Conservation (phyloP, 2,113 vertebrate species). For the Malaclemys terrapin region DNA sequence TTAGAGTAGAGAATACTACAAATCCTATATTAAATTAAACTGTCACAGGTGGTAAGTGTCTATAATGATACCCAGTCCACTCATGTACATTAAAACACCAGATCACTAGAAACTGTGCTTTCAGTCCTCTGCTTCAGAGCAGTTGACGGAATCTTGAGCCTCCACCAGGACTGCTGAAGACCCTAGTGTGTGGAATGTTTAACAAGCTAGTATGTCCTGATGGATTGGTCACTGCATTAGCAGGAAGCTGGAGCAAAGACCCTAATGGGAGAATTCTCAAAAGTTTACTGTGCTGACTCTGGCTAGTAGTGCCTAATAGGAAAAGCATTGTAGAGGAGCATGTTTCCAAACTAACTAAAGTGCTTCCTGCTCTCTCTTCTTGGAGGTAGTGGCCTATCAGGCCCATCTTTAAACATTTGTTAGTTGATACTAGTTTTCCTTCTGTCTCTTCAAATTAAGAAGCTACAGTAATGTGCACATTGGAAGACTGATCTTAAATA, state of each 20-base stretch:
- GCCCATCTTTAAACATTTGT: background rate
- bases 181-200: background rate
- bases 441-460: background rate
- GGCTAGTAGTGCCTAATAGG: rapidly evolving
- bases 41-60: background rate
- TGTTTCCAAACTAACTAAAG: background rate
- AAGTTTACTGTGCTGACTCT: background rate
- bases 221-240: background rate
- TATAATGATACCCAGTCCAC: background rate
- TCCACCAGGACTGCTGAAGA: background rate
- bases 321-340: background rate
- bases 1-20: background rate
- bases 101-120: background rate
- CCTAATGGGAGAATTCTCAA: background rate
- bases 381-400: background rate
- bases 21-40: background rate
- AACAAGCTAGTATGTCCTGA: background rate
- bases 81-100: background rate
- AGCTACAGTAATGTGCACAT: background rate
- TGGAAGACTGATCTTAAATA: background rate
- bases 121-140: background rate
- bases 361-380: background rate
- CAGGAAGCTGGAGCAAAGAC: rapidly evolving
- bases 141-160: background rate
- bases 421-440: background rate